These are phyloP conservation scores for Rhinoptilus africanus DNA, from an alignment of 2,113 vertebrate genomes.

Conservation along the genomic window DNA sequence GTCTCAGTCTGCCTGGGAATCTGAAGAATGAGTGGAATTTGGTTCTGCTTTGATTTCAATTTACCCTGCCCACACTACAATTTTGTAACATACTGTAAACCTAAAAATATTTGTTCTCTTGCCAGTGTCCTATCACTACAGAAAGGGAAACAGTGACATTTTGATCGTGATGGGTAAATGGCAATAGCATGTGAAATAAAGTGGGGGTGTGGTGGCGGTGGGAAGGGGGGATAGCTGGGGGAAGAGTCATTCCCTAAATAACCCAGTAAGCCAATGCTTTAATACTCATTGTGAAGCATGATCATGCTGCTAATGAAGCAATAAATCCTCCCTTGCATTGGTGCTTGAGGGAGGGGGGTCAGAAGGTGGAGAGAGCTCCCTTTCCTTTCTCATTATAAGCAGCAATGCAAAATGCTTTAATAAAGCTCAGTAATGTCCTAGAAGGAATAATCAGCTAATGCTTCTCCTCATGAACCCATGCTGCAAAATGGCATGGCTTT, in stretches of 20 bases:
- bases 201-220: neutral
- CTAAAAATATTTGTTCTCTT: constrained; percentile 28
- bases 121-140: neutral
- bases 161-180: neutral
- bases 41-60: constrained; percentile 49
- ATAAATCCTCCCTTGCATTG: constrained; percentile 47
- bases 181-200: neutral
- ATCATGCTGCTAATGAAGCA: constrained; percentile 52
- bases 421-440: constrained; percentile 27
- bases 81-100: constrained; percentile 2
- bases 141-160: neutral
- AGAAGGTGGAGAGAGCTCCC: constrained; percentile 33
- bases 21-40: constrained; percentile 50
- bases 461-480: neutral
- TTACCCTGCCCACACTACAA: constrained; percentile 14
- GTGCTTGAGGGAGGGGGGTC: constrained; percentile 28
- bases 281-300: constrained; percentile 14
- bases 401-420: constrained; percentile 27
- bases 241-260: constrained; percentile 37
- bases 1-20: constrained; percentile 33
- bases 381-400: constrained; percentile 29
- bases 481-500: neutral
- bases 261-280: constrained; percentile 28
- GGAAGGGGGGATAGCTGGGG: neutral
- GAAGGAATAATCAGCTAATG: constrained; percentile 22